Evolutionary conservation across 1,140 invertebrate species (phyloP), one percentile per base, ranked within the genome.

Genomic region (Halesus radiatus): DNA sequence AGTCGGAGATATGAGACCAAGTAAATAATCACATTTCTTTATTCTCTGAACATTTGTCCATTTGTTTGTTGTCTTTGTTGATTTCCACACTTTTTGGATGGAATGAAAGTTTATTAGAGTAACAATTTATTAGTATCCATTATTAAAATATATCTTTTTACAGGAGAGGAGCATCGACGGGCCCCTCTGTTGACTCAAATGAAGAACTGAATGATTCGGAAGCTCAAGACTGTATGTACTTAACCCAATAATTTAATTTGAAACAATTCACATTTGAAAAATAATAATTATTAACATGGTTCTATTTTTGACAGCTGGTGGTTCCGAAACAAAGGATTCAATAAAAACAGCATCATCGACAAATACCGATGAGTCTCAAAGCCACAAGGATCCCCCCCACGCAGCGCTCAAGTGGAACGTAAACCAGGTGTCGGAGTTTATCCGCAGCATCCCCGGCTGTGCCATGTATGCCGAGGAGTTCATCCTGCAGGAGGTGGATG

Each of bases 401-500:
- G 76, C 76, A 1, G 76, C 76, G 8, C 76, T 78, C 22, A 66
- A 78, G 45, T 78, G 76, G 76, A 78, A 62, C 29, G 76, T 78
- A 50, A 88, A 90, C 26, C 94, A 96, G 85, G 94, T 95, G 0
- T 94, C 93, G 85, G 96, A 98, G 56, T 98, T 98, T 84, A 96
- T 98, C 80, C 92, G 94, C 76, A 94, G 93, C 81, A 90, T 98
- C 76, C 95, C 95, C 0, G 98, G 97, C 0, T 98, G 97, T 87
- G 92, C 94, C 1, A 95, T 97, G 84, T 98, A 98, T 86, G 97
- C 97, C 0, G 97, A 98, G 86, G 97, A 98, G 86, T 99, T 99
- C 90, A 92, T 94, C 1, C 93, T 96, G 72, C 97, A 99, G 86
- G 97, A 99, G 88, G 98, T 99, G 82, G 97, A 99, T 86, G 97